These are phyloP conservation scores for Henicopernis longicauda DNA, from an alignment of 2,113 vertebrate genomes.

Conservation along the genomic window DNA sequence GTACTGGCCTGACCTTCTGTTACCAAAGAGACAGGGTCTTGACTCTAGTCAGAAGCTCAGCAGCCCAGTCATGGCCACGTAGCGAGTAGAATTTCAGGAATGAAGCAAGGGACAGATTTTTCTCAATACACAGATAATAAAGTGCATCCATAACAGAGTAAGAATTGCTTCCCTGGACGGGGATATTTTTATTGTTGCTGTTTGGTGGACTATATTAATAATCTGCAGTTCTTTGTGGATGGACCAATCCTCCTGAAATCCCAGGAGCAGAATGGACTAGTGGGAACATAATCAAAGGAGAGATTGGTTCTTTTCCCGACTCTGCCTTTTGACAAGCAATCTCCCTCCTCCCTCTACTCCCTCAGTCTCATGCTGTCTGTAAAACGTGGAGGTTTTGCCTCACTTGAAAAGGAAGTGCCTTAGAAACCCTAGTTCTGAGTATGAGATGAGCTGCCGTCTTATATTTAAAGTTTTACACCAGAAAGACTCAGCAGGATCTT, in stretches of 20 bases:
- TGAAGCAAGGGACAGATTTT: not conserved
- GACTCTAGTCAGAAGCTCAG: not conserved
- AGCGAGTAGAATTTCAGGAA: not conserved
- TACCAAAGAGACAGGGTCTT: not conserved
- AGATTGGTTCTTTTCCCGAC: not conserved
- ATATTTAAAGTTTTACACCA: not conserved
- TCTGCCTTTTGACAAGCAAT: not conserved
- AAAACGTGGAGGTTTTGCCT: not conserved
- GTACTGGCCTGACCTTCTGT: not conserved
- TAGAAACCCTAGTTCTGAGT: not conserved
- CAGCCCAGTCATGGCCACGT: not conserved
- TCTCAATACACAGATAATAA: not conserved
- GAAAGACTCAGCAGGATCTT: not conserved
- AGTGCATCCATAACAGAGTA: accelerated
- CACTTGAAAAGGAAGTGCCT: not conserved
- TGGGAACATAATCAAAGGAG: not conserved
- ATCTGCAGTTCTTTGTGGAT: not conserved
- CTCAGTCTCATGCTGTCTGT: not conserved
- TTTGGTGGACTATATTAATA: not conserved
- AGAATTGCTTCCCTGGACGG: not conserved
- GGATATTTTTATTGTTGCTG: not conserved
- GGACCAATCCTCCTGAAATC: not conserved
- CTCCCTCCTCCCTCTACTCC: not conserved
- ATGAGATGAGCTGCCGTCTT: not conserved
- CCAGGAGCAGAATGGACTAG: not conserved